phyloP scores from a whole-genome alignment of 2,797 vertebrate species.

The Hydrolagus colliei region DNA sequence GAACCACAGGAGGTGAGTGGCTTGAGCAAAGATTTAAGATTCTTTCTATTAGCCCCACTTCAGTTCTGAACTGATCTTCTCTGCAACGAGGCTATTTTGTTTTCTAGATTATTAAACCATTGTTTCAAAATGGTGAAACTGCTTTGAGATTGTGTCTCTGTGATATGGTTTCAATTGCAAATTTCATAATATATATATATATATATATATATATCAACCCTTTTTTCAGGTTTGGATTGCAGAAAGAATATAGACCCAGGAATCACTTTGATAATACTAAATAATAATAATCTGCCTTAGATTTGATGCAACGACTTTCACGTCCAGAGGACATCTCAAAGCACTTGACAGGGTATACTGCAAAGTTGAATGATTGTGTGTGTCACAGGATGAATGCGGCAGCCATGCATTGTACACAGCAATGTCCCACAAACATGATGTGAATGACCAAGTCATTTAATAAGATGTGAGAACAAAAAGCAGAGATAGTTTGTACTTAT shows the following conservation, averaged over 20 bases:
- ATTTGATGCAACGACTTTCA: no score
- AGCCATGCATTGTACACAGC: neutral
- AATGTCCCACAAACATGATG: no score
- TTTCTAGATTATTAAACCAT: neutral
- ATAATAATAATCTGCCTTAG: no score
- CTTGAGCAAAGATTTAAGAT: slow-evolving; percentile 12
- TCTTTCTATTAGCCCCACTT: neutral
- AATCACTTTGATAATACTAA: no score
- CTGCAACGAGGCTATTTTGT: neutral
- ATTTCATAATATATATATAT: neutral
- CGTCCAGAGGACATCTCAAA: no score
- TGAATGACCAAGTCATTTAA: no score
- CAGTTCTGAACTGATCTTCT: neutral
- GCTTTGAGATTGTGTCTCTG: neutral
- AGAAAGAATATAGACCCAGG: neutral
- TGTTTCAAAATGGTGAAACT: neutral
- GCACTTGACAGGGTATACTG: no score
- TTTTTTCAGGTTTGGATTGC: neutral
- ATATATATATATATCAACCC: neutral
- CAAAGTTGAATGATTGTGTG: neutral
- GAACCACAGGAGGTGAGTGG: neutral
- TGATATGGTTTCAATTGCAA: neutral
- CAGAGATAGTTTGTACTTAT: neutral
- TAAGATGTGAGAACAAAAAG: no score
- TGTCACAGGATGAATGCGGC: neutral